A percentile compares a stretch with the other conserved stretches of the same genome.
These are phyloP conservation scores for Semicossyphus pulcher DNA, from an alignment of 2,113 vertebrate species.

Conservation along the genomic window DNA sequence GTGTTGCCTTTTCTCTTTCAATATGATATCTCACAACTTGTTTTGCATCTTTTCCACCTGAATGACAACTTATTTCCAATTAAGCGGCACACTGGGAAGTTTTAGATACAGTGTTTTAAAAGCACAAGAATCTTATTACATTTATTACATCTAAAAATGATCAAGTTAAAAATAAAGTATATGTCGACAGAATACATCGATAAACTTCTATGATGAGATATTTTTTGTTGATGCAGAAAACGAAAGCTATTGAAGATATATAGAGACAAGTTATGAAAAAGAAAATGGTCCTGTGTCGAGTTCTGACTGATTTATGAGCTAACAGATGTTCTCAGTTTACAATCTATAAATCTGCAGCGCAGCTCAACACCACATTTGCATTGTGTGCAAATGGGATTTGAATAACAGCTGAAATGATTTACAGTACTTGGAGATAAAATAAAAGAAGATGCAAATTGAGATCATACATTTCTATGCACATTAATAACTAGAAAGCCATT, in stretches of 20 bases:
- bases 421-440: not conserved
- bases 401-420: not conserved
- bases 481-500: not conserved
- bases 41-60: not conserved
- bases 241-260: not conserved
- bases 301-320: slow-evolving; percentile 17
- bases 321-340: slow-evolving; percentile 17
- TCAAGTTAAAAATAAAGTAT: no score
- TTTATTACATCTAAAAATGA: no score
- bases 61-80: not conserved
- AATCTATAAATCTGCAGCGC: not conserved
- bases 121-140: not conserved
- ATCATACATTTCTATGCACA: not conserved
- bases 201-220: no score
- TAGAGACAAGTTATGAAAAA: not conserved
- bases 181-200: no score
- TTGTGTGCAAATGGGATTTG: not conserved
- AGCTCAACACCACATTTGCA: not conserved
- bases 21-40: not conserved
- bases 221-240: not conserved
- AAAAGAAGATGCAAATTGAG: not conserved
- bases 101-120: not conserved
- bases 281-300: not conserved
- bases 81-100: not conserved
- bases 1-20: not conserved